Base-by-base conservation (phyloP, 2,113 vertebrate species). In the Ameiurus melas region DNA sequence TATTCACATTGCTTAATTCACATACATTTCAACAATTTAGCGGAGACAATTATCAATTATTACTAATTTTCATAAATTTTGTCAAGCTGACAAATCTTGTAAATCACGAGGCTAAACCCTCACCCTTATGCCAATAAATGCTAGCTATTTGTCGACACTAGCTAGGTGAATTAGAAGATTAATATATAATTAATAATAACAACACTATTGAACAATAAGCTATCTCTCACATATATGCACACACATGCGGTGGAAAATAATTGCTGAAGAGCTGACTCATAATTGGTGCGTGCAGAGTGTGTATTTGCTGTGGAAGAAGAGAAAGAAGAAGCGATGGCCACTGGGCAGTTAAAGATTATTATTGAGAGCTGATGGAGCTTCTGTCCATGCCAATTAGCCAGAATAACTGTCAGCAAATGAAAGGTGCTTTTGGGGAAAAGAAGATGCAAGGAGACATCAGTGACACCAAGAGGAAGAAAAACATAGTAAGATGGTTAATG, bases 311-410 rank as follows among this genome's bases (percentile, higher is more conserved):
- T 58, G 77, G 62, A 85, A 77, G n/a, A 57, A 16, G 20, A 33
- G n/a, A 77, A 68, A 66, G 33, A 25, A 22, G 25, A 33, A 55
- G 58, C 25, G 13, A 57, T 83, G 58, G 70, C 86, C 71, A 78
- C 36, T n/a, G 51, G 58, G 68, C 77, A 87, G 68, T 88, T 84
- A 90, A 83, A 75, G 83, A 84, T 43, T 66, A 88, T 88, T 90
- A 88, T 83, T 90, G 36, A 87, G 78, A 75, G 55, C 84, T 86
- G 86, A 73, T 12, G 62, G 78, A 75, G 78, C 62, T 64, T 71
- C 84, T 86, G 86, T 86, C 86, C 51, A 25, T 83, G 82, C 84
- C 79, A 85, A 90, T 90, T 90, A 90, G 33, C 57, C 47, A 47
- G 86, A 88, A 17, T 81, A n/a, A 25, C 70, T 75, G 78, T 81